phyloP scores from a whole-genome alignment of 2,797 vertebrate genomes.

The Lophius americanus region DNA sequence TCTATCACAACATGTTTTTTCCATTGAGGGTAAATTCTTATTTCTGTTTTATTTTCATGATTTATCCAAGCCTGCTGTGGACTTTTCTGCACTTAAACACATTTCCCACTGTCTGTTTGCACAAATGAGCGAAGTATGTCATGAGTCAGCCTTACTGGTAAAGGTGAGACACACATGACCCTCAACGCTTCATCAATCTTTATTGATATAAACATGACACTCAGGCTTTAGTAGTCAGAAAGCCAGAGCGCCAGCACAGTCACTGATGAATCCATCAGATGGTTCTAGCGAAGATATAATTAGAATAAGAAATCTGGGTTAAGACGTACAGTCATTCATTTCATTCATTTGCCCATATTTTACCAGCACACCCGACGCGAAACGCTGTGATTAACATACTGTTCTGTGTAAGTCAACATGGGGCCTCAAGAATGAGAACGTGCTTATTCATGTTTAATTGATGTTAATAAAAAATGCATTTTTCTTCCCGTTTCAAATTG shows the following conservation, averaged over 20 bases:
- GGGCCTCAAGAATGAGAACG: conserved; percentile 69
- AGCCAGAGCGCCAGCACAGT: conserved; percentile 8
- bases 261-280: conserved; percentile 25
- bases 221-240: conserved; percentile 16
- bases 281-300: conserved; percentile 8
- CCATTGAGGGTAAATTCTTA: conserved; percentile 22
- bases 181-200: conserved; percentile 44
- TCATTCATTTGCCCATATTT: conserved; percentile 61
- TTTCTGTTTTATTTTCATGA: conserved; percentile 9
- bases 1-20: conserved; percentile 20
- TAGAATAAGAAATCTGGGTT: conserved; percentile 52
- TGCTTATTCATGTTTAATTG: conserved; percentile 81
- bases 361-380: conserved; percentile 32
- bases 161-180: conserved; percentile 29
- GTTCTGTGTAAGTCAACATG: conserved; percentile 68
- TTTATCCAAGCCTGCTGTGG: conserved; percentile 15
- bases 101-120: conserved; percentile 34
- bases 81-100: conserved; percentile 19
- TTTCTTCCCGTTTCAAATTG: conserved; percentile 29
- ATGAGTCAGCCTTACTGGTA: conserved; percentile 12
- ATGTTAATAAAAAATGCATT: conserved; percentile 72
- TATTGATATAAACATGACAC: conserved; percentile 37
- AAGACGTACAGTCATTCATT: conserved; percentile 56
- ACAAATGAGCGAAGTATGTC: conserved; percentile 12
- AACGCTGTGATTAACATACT: conserved; percentile 66